Conservation (phyloP, 2,888 invertebrate species). For the Phania funesta region DNA sequence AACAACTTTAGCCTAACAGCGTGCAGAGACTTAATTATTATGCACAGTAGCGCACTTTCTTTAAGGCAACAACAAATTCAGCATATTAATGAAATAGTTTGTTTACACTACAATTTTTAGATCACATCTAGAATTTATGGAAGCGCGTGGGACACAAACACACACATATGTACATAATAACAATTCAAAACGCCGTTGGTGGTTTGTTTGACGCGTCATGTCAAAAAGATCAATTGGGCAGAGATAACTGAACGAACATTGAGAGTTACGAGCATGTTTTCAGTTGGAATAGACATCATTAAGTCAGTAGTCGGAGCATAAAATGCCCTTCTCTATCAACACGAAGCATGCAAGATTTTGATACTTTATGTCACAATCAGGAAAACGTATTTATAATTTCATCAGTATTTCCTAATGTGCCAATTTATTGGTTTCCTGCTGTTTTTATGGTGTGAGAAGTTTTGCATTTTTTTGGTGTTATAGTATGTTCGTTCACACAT, state of each 20-base stretch:
- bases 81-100: slow-evolving; percentile 55
- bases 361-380: too few relatives aligned
- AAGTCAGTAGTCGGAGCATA: not conserved
- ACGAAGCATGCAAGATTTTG: too few relatives aligned
- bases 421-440: too few relatives aligned
- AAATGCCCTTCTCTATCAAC: not conserved
- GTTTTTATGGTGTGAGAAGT: too few relatives aligned
- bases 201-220: slow-evolving; percentile 57
- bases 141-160: not conserved
- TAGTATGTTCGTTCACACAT: too few relatives aligned
- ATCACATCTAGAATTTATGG: slow-evolving; percentile 40
- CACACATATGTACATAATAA: not conserved
- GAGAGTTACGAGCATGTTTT: not conserved
- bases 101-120: slow-evolving; percentile 38
- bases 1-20: not conserved
- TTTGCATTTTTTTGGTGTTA: too few relatives aligned
- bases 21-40: slow-evolving; percentile 32
- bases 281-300: too few relatives aligned
- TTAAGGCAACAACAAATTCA: slow-evolving; percentile 27
- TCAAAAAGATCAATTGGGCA: slow-evolving; percentile 62
- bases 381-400: too few relatives aligned
- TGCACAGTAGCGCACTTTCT: slow-evolving; percentile 37
- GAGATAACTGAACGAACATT: slow-evolving; percentile 28
- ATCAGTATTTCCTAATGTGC: too few relatives aligned
- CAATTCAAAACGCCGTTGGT: slow-evolving; percentile 56